phyloP scores from a whole-genome alignment of 1,140 invertebrate genomes.

The Condylostylus longicornis region DNA sequence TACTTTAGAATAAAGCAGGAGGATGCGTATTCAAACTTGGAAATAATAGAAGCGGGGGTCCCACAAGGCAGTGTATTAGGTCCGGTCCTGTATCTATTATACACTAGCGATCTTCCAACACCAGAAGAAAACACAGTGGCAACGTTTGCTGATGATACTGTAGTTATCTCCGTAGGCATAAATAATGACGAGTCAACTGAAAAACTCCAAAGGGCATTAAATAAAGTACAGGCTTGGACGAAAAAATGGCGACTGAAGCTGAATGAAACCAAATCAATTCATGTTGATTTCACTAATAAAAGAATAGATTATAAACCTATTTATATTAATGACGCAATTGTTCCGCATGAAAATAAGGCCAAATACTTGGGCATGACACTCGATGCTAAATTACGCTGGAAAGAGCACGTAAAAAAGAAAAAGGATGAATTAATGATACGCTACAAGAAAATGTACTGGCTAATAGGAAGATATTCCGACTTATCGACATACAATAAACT shows the following conservation, averaged over 20 bases:
- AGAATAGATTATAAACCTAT: neutral
- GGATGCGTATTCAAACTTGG: constrained; percentile 4
- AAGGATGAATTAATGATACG: constrained; percentile 4
- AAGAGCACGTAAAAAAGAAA: constrained; percentile 11
- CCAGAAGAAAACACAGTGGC: constrained; percentile 2
- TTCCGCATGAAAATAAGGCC: no score
- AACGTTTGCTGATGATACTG: constrained; percentile 17
- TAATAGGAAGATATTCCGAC: constrained; percentile 13
- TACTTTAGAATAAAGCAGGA: constrained; percentile 10
- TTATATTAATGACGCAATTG: no score
- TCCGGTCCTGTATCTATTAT: constrained; percentile 12
- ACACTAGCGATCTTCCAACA: constrained; percentile 11
- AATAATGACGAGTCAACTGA: constrained; percentile 3
- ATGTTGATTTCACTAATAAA: constrained; percentile 13
- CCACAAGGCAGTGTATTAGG: constrained; percentile 13
- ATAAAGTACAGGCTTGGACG: constrained; percentile 9
- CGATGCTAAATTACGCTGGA: constrained; percentile 15
- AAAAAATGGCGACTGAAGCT: constrained; percentile 17
- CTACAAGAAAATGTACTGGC: constrained; percentile 9
- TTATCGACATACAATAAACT: constrained; percentile 19
- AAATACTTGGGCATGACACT: constrained; percentile 18
- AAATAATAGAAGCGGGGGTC: constrained; percentile 8
- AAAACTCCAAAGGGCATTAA: constrained; percentile 10
- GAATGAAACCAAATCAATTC: constrained; percentile 16
- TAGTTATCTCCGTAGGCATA: constrained; percentile 4